phyloP scores from a whole-genome alignment of 2,797 vertebrate species.

The Florisuga fusca region DNA sequence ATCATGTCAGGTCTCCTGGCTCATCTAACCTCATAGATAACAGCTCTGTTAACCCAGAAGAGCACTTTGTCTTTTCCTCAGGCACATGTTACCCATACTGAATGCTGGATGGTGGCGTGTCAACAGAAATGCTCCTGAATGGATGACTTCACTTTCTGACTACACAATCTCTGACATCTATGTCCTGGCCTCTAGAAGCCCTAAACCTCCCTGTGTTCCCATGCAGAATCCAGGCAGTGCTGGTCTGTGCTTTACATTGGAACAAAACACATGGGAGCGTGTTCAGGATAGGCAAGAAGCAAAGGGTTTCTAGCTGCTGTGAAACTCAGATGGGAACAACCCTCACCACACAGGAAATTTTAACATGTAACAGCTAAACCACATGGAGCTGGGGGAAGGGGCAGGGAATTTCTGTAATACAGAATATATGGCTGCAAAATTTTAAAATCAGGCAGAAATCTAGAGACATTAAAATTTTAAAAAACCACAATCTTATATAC shows the following conservation, averaged over 20 bases:
- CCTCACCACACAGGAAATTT: neutral
- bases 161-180: neutral
- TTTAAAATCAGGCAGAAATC: neutral
- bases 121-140: neutral
- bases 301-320: neutral
- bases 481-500: neutral
- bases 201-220: neutral
- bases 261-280: neutral
- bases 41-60: neutral
- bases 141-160: neutral
- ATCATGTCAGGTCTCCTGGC: neutral
- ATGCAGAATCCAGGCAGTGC: neutral
- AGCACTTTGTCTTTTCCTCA: neutral
- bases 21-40: neutral
- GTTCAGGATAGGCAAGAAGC: neutral
- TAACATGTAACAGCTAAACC: neutral
- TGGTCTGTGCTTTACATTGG: neutral
- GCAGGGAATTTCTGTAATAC: neutral
- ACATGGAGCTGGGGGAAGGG: neutral
- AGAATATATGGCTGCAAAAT: neutral
- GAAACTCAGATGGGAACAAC: neutral
- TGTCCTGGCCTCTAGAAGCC: neutral
- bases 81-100: neutral
- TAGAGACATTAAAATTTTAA: neutral
- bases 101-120: neutral